Evolutionary conservation across 92 coral and sea anemone species (phyloP).

Genomic region (Epizoanthus scotinus): DNA sequence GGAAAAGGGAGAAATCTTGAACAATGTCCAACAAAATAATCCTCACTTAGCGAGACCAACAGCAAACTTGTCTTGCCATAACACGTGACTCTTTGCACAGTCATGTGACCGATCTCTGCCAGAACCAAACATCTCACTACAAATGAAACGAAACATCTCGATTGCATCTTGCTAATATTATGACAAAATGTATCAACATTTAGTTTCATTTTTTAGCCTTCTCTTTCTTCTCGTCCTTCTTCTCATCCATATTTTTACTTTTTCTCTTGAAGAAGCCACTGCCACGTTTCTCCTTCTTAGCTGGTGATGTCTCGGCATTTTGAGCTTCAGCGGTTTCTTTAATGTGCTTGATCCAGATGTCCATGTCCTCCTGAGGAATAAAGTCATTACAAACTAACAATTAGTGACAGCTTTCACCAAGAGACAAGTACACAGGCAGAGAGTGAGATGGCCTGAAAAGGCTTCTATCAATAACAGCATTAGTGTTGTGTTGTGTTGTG

Average conservation of each 20-base stretch:
- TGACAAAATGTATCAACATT: slow-evolving; percentile 11
- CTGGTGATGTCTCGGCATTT: slow-evolving; percentile 63
- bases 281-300: slow-evolving; percentile 75
- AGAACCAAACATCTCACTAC: slow-evolving; percentile 26
- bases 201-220: slow-evolving; percentile 24
- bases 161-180: slow-evolving; percentile 18
- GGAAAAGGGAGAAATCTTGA: background rate
- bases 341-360: slow-evolving; percentile 86
- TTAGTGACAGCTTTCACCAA: background rate
- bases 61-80: no score
- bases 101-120: background rate
- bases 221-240: slow-evolving; percentile 56
- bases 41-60: background rate
- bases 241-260: slow-evolving; percentile 79
- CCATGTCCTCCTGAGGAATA: slow-evolving; percentile 86
- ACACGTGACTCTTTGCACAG: background rate
- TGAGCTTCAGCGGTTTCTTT: slow-evolving; percentile 65
- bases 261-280: slow-evolving; percentile 77
- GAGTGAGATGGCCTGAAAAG: no score
- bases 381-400: background rate
- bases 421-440: background rate
- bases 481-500: no score
- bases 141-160: slow-evolving; percentile 27
- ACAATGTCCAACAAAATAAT: slow-evolving; percentile 18
- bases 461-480: no score